phyloP scores from a whole-genome alignment of 2,797 vertebrate genomes.

The Chelmon rostratus region DNA sequence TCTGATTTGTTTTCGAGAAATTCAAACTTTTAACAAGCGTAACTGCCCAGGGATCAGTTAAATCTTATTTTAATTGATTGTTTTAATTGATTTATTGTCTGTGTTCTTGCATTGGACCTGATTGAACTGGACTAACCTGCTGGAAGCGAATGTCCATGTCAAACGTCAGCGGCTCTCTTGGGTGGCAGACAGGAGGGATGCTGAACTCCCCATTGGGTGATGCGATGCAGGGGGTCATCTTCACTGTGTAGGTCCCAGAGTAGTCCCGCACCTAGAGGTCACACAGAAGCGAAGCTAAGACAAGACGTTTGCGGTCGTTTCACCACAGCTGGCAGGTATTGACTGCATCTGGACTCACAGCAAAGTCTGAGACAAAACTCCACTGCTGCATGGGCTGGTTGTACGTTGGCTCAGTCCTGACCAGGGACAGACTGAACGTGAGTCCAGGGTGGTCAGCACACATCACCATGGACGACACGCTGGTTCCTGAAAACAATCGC shows the following conservation, averaged over 20 bases:
- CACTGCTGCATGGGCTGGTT: conserved; percentile 91
- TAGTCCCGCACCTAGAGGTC: conserved; percentile 87
- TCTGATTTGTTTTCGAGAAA: background rate
- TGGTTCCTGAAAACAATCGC: conserved; percentile 81
- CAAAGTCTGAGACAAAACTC: conserved; percentile 90
- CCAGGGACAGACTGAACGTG: conserved; percentile 87
- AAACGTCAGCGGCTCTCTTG: conserved; percentile 88
- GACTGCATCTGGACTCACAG: conserved; percentile 79
- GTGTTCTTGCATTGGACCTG: background rate
- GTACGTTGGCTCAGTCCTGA: conserved; percentile 88
- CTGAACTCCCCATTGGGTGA: conserved; percentile 87
- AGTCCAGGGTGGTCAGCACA: conserved; percentile 88
- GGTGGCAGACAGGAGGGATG: conserved; percentile 88
- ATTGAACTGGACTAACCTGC: conserved; percentile 80
- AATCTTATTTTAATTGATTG: background rate
- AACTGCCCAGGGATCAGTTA: background rate
- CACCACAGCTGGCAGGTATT: background rate
- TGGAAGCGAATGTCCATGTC: conserved; percentile 92
- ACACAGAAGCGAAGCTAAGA: conserved; percentile 11
- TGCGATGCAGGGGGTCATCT: conserved; percentile 88
- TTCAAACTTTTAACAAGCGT: background rate
- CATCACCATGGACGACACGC: conserved; percentile 87
- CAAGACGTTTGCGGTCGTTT: background rate
- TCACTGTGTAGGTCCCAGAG: conserved; percentile 90
- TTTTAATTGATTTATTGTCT: too few species aligned